A percentile compares a stretch with the other conserved stretches of the same genome.
Conservation (phyloP, 2,888 invertebrate genomes). For the Sarcophaga rosellei region DNA sequence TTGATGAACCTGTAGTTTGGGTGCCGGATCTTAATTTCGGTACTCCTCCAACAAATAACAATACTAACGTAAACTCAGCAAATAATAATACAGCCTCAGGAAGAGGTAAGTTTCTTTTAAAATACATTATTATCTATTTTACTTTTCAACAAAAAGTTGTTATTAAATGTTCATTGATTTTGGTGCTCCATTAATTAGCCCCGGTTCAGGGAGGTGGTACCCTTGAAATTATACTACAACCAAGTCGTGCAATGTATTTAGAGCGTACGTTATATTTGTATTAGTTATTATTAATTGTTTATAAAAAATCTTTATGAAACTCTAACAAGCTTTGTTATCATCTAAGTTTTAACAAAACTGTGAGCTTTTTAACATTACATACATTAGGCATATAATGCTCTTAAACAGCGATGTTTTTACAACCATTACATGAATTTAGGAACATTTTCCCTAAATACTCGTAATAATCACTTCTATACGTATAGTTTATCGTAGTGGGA, state of each 20-base stretch:
- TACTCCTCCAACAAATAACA: constrained; percentile 29
- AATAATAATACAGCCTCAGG: constrained; percentile 53
- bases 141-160: constrained; percentile 36
- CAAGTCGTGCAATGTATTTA: constrained; percentile 69
- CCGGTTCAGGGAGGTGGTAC: constrained; percentile 59
- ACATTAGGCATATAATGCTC: no score
- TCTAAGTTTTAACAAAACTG: neutral
- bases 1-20: constrained; percentile 75
- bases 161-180: constrained; percentile 44
- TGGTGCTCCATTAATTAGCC: constrained; percentile 43
- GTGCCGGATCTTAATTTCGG: constrained; percentile 54
- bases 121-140: neutral
- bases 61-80: constrained; percentile 37
- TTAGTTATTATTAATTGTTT: constrained; percentile 36
- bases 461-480: no score
- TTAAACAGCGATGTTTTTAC: no score
- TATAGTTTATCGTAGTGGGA: no score
- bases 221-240: constrained; percentile 70
- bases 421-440: no score
- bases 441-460: no score
- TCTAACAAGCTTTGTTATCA: neutral
- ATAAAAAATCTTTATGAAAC: neutral
- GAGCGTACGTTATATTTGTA: constrained; percentile 65
- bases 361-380: neutral
- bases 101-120: constrained; percentile 45